Conservation (phyloP, 2,113 vertebrate species). For the Mirza zaza region DNA sequence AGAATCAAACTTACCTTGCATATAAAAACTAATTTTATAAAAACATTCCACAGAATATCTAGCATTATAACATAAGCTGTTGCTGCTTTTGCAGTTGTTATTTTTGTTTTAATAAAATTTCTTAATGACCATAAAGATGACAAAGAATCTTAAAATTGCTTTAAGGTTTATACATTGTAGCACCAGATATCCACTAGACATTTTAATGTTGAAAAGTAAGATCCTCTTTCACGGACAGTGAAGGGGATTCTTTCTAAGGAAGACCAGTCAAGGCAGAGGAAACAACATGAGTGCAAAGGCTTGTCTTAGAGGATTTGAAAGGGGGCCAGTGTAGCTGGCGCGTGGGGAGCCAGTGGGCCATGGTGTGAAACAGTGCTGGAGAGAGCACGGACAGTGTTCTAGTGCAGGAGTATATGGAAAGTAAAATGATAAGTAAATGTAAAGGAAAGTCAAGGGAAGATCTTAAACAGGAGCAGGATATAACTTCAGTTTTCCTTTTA, state of each 20-base stretch:
- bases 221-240: not conserved
- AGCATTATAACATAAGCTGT: not conserved
- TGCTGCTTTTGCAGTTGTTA: not conserved
- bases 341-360: rapidly evolving
- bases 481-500: not conserved
- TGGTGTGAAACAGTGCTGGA: no score
- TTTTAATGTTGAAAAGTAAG: not conserved
- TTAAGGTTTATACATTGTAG: not conserved
- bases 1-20: not conserved
- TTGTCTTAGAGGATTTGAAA: not conserved
- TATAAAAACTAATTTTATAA: not conserved
- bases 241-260: not conserved
- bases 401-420: rapidly evolving
- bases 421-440: not conserved
- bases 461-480: not conserved
- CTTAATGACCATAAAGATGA: not conserved
- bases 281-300: not conserved
- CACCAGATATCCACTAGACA: not conserved
- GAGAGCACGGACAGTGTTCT: not conserved
- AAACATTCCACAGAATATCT: not conserved
- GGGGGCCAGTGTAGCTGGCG: not conserved
- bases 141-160: not conserved
- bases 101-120: not conserved
- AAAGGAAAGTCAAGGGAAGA: not conserved
- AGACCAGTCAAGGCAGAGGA: not conserved